Evolutionary conservation across 2,113 vertebrate genomes (phyloP).

Genomic region (Hassar affinis): DNA sequence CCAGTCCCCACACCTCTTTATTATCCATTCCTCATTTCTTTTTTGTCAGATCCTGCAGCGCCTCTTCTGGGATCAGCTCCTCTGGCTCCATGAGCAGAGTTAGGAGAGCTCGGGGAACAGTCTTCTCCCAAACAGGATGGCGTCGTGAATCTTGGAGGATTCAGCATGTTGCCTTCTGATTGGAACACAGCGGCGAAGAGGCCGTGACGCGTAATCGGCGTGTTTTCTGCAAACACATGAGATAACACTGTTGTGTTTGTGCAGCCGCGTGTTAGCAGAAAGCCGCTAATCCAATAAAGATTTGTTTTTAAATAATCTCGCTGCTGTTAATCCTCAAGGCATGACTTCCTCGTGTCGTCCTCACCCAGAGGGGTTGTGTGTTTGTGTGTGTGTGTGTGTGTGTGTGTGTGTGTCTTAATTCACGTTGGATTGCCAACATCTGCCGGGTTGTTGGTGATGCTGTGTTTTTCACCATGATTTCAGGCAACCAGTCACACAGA

Average conservation of each 20-base stretch:
- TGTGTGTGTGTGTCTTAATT: conserved; percentile 19
- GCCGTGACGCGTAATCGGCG: neutral
- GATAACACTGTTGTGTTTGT: neutral
- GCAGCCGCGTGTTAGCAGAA: conserved; percentile 20
- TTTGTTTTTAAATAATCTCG: conserved; percentile 23
- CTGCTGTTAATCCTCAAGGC: conserved; percentile 12
- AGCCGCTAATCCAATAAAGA: conserved; percentile 41
- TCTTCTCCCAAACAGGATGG: neutral
- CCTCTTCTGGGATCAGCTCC: neutral
- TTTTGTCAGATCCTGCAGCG: neutral
- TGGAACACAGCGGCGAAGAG: neutral
- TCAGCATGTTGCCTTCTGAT: neutral
- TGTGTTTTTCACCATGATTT: conserved; percentile 1
- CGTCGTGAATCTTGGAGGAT: too few relatives aligned
- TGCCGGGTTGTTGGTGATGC: neutral
- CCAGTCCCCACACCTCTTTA: too few relatives aligned
- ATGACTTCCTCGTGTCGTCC: neutral
- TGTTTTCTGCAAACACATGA: neutral
- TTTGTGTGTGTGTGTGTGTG: neutral
- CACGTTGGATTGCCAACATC: neutral
- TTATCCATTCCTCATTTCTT: too few relatives aligned
- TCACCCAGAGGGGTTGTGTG: neutral
- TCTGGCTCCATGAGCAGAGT: too few relatives aligned
- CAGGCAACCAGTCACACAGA: neutral
- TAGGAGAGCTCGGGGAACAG: neutral